phyloP scores from a whole-genome alignment of 1,140 invertebrate species.

The Cyrtorhinus lividipennis region DNA sequence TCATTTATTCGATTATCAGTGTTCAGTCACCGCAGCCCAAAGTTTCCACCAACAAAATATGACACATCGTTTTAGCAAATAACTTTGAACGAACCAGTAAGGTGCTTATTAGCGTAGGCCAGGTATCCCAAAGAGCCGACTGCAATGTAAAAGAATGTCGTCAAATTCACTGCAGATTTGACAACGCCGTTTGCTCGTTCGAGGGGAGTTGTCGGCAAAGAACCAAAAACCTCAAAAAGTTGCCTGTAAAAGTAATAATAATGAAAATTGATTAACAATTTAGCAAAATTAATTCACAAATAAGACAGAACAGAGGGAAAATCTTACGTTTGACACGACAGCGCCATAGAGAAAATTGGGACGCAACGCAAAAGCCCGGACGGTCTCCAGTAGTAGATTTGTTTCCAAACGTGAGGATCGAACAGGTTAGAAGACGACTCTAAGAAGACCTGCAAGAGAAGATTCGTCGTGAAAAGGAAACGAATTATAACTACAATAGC shows the following conservation, averaged over 20 bases:
- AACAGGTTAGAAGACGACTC: conserved; percentile 61
- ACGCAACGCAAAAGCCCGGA: conserved; percentile 74
- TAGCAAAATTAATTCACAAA: not conserved
- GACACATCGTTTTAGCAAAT: too few species aligned
- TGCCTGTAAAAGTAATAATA: conserved; percentile 45
- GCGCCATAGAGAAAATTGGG: conserved; percentile 88
- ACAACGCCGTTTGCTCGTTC: conserved; percentile 81
- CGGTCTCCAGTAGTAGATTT: conserved; percentile 71
- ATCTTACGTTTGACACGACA: conserved; percentile 84
- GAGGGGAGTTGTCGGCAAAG: conserved; percentile 68
- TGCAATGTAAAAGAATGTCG: conserved; percentile 68
- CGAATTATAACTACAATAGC: too few species aligned
- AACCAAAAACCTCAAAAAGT: conserved; percentile 89
- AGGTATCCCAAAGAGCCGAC: conserved; percentile 93
- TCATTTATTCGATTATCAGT: too few species aligned
- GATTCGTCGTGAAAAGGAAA: too few species aligned
- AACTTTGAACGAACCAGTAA: too few species aligned
- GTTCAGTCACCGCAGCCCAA: too few species aligned
- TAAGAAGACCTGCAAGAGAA: conserved; percentile 43
- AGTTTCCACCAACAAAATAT: too few species aligned
- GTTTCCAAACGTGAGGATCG: conserved; percentile 52
- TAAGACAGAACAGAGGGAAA: not conserved
- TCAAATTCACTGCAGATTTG: conserved; percentile 77
- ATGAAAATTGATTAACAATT: not conserved
- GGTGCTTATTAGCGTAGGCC: conserved; percentile 65